Evolutionary conservation across 1,140 invertebrate species (phyloP).

Genomic region (Drosophila kohkoa): DNA sequence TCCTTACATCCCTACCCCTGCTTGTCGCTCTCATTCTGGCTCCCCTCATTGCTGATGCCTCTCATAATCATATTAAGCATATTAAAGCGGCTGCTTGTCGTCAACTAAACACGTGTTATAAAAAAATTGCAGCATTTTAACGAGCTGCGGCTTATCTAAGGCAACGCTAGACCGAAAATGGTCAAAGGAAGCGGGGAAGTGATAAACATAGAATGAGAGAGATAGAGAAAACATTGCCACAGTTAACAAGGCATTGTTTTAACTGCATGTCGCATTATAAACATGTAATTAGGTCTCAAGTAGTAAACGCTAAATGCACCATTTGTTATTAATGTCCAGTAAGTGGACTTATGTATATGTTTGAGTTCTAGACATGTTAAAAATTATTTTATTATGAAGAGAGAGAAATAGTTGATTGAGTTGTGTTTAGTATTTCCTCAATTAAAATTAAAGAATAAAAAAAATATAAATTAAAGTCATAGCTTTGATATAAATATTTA

Average conservation of each 20-base stretch:
- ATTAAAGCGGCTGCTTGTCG: conserved; percentile 57
- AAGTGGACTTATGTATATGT: conserved; percentile 20
- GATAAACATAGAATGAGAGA: background rate
- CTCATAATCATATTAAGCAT: conserved; percentile 71
- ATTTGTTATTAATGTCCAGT: conserved; percentile 56
- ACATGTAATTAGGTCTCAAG: conserved; percentile 32
- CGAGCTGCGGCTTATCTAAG: conserved; percentile 10
- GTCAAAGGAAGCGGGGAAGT: background rate
- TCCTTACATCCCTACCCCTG: background rate
- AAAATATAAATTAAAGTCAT: too few species aligned
- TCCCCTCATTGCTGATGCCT: conserved; percentile 16
- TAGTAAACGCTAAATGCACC: conserved; percentile 46
- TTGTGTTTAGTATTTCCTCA: too few species aligned
- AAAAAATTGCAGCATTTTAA: conserved; percentile 51
- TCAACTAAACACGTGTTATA: conserved; percentile 59
- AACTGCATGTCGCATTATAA: conserved; percentile 6
- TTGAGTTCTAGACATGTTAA: too few species aligned
- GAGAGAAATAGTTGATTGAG: too few species aligned
- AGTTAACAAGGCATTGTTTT: conserved; percentile 20
- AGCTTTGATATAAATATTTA: too few species aligned
- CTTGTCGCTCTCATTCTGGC: background rate
- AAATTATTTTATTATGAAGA: too few species aligned
- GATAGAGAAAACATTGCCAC: background rate
- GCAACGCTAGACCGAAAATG: background rate
- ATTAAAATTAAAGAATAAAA: too few species aligned